These are phyloP conservation scores for Eremophila alpestris DNA, from an alignment of 2,797 vertebrate species.

Conservation along the genomic window DNA sequence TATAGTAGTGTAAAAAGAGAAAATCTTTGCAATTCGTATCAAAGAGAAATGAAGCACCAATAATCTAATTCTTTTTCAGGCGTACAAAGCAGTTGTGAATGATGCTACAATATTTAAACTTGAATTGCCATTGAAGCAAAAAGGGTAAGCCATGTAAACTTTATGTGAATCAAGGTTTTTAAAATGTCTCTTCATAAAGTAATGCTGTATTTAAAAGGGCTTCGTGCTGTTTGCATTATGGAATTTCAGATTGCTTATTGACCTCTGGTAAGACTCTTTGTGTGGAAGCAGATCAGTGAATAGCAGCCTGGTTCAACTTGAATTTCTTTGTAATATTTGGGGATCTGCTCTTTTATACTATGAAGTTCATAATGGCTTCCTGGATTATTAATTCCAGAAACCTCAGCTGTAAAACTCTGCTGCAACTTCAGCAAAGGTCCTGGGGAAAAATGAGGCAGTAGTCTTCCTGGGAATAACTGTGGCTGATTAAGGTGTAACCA, in stretches of 20 bases:
- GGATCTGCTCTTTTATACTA: not conserved
- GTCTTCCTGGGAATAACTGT: not conserved
- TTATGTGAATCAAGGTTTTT: not conserved
- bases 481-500: not conserved
- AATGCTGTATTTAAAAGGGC: not conserved
- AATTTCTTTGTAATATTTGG: not conserved
- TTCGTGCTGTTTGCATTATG: not conserved
- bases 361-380: not conserved
- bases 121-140: constrained; percentile 98
- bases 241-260: not conserved
- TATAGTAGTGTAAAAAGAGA: not conserved
- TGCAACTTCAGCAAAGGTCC: not conserved
- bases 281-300: not conserved
- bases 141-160: constrained; percentile 85
- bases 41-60: not conserved
- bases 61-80: constrained; percentile 79
- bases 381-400: not conserved
- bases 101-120: constrained; percentile 99
- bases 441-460: not conserved
- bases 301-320: not conserved
- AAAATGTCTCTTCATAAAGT: not conserved
- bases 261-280: not conserved
- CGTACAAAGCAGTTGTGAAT: constrained; percentile 98
- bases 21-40: not conserved
- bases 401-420: not conserved